Base-by-base conservation (phyloP, 2,113 vertebrate genomes). In the Gasterosteus aculeatus region DNA sequence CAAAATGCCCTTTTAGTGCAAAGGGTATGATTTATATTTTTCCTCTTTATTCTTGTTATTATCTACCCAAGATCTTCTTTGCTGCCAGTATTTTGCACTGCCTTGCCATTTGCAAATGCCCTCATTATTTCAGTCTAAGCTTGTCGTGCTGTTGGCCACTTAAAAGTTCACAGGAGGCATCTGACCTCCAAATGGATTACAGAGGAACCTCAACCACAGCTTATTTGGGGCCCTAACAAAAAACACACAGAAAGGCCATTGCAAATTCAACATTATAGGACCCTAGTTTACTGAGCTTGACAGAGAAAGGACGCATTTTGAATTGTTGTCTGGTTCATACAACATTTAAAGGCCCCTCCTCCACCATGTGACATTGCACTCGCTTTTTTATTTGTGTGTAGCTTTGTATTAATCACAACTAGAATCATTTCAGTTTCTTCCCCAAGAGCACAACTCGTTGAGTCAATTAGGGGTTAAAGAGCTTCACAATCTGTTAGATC, bases 391-490 rank as follows among this genome's bases (percentile, higher is more conserved):
- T 3, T n/a, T 51, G 49, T 51, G 49, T n/a, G 49, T 18, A 19
- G 6, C 49, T 51, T 51, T 10, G 49, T 51, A n/a, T 18, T 51
- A 19, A n/a, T 26, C 22, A 26, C 22, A 26, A 26, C 22, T 26
- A 26, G 22, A 64, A 56, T 39, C 39, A 16, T 31, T 65, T 39
- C 10, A 22, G 26, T 64, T 44, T 56, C 26, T 44, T 15, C 38
- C 1, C 15, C 9, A 9, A 33, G 8, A 35, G 29, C 3, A 12
- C 61, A 60, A 44, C 19, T 38, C 11, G 59, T 38, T 41, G 19
- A 59, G 66, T 56, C 54, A 14, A 41, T 64, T 44, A 33, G 35
- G 11, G 57, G 5, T 46, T 54, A 41, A 57, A 54, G 44, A 70
- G 46, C 54, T 44, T 26, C 2, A 51, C 57, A 19, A 26, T 39